These are phyloP conservation scores for Nesoenas mayeri DNA, from an alignment of 2,113 vertebrate species.

Conservation along the genomic window DNA sequence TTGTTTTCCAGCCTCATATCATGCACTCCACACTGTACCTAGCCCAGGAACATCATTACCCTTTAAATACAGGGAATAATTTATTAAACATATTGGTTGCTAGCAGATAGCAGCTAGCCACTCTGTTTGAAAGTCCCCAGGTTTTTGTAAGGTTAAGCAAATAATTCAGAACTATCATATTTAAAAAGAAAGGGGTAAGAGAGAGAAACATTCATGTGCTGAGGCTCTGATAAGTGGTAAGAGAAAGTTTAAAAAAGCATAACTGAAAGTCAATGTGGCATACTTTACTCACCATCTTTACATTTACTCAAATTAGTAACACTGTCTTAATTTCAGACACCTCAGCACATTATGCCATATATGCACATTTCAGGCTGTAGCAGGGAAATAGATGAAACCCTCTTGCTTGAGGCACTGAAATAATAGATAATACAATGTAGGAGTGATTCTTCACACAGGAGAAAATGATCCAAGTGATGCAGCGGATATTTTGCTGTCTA, in stretches of 20 bases:
- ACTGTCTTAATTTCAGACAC: not conserved
- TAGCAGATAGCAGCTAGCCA: not conserved
- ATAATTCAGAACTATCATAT: not conserved
- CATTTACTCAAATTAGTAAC: not conserved
- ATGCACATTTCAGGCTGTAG: not conserved
- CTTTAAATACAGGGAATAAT: constrained; percentile 3
- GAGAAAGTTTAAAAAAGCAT: not conserved
- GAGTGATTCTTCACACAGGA: not conserved
- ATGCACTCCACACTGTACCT: not conserved
- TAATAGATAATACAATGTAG: not conserved
- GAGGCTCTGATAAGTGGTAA: not conserved
- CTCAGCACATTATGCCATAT: not conserved
- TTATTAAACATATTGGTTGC: not conserved
- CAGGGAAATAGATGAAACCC: not conserved
- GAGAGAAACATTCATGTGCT: not conserved
- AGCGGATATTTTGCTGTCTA: not conserved
- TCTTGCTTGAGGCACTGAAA: not conserved
- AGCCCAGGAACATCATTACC: not conserved
- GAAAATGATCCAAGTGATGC: not conserved
- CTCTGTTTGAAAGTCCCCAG: not conserved
- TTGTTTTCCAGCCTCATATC: not conserved
- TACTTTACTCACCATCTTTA: not conserved
- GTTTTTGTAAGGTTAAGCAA: not conserved
- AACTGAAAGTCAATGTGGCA: not conserved
- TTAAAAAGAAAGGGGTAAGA: accelerated